A percentile compares a stretch with the other conserved stretches of the same genome.
Evolutionary conservation across 1,140 invertebrate genomes (phyloP).

Genomic region (Rhagoletis pomonella): DNA sequence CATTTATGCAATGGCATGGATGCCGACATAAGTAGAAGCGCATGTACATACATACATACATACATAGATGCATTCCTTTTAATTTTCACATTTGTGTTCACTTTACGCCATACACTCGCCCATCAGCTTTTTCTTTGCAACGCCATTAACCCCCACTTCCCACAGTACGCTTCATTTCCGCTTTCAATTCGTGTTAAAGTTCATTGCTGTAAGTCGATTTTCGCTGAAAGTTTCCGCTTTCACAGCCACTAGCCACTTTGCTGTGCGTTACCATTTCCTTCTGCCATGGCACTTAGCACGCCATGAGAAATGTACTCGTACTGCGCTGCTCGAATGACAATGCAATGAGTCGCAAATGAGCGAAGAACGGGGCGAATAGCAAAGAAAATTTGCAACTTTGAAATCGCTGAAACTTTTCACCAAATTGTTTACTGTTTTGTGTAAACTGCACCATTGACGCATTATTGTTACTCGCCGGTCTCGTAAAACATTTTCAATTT

Average conservation of each 20-base stretch:
- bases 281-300: not conserved
- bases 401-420: constrained; percentile 16
- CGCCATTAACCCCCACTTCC: too few relatives aligned
- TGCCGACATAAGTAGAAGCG: too few relatives aligned
- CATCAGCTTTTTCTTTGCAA: not conserved
- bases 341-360: not conserved
- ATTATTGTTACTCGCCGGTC: not conserved
- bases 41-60: too few relatives aligned
- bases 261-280: not conserved
- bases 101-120: not conserved
- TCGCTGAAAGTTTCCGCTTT: constrained; percentile 24
- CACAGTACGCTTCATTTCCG: not conserved
- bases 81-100: not conserved
- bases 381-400: constrained; percentile 22
- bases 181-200: not conserved
- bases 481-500: constrained; percentile 34
- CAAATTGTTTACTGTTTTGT: constrained; percentile 38
- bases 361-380: not conserved
- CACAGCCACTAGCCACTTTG: not conserved
- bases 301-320: not conserved
- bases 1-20: not conserved
- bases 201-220: not conserved
- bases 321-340: not conserved
- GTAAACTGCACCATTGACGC: not conserved
- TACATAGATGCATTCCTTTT: not conserved